Evolutionary conservation across 92 coral and sea anemone species (phyloP), one percentile per base, ranked within the genome.

Genomic region (Muricea muricata): DNA sequence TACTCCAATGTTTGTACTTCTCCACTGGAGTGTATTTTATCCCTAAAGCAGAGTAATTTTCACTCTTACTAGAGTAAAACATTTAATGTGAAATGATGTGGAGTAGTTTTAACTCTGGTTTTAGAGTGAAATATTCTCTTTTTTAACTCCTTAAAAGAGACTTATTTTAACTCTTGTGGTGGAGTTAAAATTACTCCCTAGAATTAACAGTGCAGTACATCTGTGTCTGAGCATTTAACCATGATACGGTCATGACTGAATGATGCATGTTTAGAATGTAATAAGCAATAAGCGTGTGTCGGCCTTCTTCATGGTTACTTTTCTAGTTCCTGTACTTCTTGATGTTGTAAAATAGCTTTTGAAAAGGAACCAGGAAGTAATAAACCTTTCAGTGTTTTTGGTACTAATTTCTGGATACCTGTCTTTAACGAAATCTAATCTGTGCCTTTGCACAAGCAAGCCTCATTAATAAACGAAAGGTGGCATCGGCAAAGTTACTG

Each of bases 321-420:
- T 72, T 73, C 72, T 46, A 74, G 68, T 75, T 75, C 88, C 18
- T 61, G 73, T 45, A 84, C 84, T 35, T 84, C 88, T 75, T 75
- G 88, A 68, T 81, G 65, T 57, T 34, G 83, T 73, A 84, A 42
- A 70, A 40, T 9, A 17, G 63, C 83, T 74, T 34, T 74, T 75
- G 79, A 83, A 57, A 65, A 85, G 32, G 48, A 71, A 57, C 88
- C 32, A 24, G 83, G 83, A 37, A 34, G 42, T 30, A 85, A 72
- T 29, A 61, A 57, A 74, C 79, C 89, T 63, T 71, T 78, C 89
- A 31, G 85, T 85, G 56, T 86, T 79, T 71, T 86, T 86, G n/a
- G 66, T 78, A 55, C 79, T 85, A 52, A 40, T 42, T 66, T 29
- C 54, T 21, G 85, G 85, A 60, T 85, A 84, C 56, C 78, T 55